Percentiles rank a stretch among this genome's conserved stretches.
These are phyloP conservation scores for Eupleurogrammus muticus DNA, from an alignment of 2,797 vertebrate species.

Conservation along the genomic window DNA sequence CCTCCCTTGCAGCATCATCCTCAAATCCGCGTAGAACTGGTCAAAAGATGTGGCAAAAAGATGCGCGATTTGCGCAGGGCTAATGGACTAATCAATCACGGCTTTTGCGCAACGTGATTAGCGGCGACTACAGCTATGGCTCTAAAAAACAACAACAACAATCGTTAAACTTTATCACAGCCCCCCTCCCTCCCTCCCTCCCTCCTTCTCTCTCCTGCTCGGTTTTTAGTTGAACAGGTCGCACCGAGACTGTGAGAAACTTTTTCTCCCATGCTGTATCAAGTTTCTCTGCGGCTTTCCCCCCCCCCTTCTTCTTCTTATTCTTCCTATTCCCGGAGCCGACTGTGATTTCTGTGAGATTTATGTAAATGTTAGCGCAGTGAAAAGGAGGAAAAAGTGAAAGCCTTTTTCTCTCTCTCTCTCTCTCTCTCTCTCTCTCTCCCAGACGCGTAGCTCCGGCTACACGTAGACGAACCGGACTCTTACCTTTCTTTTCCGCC, in stretches of 20 bases:
- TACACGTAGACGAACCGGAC: neutral
- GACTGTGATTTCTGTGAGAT: conserved; percentile 37
- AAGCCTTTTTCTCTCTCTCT: neutral
- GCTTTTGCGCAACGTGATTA: neutral
- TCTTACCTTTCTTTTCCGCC: conserved; percentile 84
- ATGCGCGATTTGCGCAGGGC: conserved; percentile 11
- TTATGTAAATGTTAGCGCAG: conserved; percentile 6
- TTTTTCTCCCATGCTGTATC: conserved; percentile 58
- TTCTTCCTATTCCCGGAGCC: neutral
- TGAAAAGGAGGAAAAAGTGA: conserved; percentile 10
- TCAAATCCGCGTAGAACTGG: conserved; percentile 1
- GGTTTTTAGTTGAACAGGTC: conserved; percentile 21
- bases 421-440: neutral
- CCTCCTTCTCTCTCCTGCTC: no score
- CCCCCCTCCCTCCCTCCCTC: neutral
- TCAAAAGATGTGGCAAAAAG: neutral
- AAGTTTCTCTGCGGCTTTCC: conserved; percentile 55
- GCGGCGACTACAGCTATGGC: no score
- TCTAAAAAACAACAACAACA: no score
- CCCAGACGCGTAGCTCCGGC: conserved; percentile 3
- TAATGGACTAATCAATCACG: neutral
- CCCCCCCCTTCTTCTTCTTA: no score
- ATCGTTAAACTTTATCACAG: neutral
- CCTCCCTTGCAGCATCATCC: conserved; percentile 28
- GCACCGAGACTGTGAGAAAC: conserved; percentile 50